Percentiles rank a stretch among this genome's conserved stretches.
Evolutionary conservation across 2,797 vertebrate genomes (phyloP).

Genomic region (Labroides dimidiatus): DNA sequence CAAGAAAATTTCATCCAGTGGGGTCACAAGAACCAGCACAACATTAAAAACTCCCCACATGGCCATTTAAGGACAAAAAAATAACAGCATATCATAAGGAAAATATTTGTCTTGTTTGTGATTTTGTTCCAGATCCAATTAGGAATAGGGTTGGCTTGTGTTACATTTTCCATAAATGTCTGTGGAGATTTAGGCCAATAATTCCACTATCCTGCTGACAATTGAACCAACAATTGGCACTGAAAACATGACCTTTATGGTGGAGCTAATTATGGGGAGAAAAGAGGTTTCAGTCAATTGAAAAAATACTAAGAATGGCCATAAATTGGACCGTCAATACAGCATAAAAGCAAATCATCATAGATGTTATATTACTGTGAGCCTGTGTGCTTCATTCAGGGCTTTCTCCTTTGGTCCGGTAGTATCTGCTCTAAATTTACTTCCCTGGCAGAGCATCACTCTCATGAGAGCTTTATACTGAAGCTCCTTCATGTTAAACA

Average conservation of each 20-base stretch:
- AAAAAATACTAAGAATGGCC: neutral
- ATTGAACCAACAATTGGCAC: neutral
- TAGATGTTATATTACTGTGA: conserved; percentile 2
- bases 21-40: no score
- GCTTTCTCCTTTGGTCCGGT: conserved; percentile 5
- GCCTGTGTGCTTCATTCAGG: neutral
- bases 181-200: neutral
- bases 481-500: conserved; percentile 38
- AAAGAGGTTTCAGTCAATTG: neutral
- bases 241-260: neutral
- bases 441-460: conserved; percentile 8
- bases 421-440: conserved; percentile 34
- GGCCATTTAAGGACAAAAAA: neutral
- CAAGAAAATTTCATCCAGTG: no score
- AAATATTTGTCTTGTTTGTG: neutral
- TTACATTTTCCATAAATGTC: neutral
- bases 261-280: neutral
- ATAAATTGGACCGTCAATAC: conserved; percentile 2
- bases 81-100: neutral
- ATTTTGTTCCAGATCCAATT: neutral
- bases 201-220: neutral
- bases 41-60: no score
- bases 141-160: neutral
- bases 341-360: conserved; percentile 2
- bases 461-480: conserved; percentile 17